Evolutionary conservation across 23 tunicate genomes (phyloP).

Genomic region (Diplosoma virens): DNA sequence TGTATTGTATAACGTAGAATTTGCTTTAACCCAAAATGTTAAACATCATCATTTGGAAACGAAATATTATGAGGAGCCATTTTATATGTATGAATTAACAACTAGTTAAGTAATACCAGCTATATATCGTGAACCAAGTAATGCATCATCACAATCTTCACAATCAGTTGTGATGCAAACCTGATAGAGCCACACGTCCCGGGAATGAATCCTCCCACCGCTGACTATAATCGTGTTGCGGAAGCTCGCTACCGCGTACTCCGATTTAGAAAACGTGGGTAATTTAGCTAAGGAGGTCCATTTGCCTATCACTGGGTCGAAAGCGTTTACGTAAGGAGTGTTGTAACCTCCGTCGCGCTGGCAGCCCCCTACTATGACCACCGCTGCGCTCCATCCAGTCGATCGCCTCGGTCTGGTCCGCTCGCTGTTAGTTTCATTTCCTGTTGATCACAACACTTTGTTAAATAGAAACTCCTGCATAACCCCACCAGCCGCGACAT

Average conservation of each 20-base stretch:
- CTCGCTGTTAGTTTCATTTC: constrained; percentile 83
- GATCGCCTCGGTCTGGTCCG: constrained; percentile 89
- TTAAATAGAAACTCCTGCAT: too few species aligned
- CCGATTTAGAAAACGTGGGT: constrained; percentile 93
- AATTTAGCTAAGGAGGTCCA: constrained; percentile 94
- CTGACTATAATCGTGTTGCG: constrained; percentile 91
- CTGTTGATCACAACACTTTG: too few species aligned
- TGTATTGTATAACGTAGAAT: too few species aligned
- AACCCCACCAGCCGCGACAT: too few species aligned
- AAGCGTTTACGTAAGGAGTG: constrained; percentile 95
- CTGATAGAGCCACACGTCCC: constrained; percentile 98
- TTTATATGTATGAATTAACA: too few species aligned
- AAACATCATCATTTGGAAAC: too few species aligned
- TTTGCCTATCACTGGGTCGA: constrained; percentile 76
- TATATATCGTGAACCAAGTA: too few species aligned
- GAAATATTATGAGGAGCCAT: too few species aligned
- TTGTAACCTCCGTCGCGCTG: constrained; percentile 97
- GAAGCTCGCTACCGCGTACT: constrained; percentile 88
- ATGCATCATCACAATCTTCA: too few species aligned
- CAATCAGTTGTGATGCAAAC: too few species aligned
- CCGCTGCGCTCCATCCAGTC: constrained; percentile 84
- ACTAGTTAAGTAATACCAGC: too few species aligned
- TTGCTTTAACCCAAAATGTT: too few species aligned
- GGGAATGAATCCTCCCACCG: constrained; percentile 92
- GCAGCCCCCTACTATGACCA: constrained; percentile 91